These are phyloP conservation scores for Scophthalmus maximus DNA, from an alignment of 2,113 vertebrate genomes.

Conservation along the genomic window DNA sequence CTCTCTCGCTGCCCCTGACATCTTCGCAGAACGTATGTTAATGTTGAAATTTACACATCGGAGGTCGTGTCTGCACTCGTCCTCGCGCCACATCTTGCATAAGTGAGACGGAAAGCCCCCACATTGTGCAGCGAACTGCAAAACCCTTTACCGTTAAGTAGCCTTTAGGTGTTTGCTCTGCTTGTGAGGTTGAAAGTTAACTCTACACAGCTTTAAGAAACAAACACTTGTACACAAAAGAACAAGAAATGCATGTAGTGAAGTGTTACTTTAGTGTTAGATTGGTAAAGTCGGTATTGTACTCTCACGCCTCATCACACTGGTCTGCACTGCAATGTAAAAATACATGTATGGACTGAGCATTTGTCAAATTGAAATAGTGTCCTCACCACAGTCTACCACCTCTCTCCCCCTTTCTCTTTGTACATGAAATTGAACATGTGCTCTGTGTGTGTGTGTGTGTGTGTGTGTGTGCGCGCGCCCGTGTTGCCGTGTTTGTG, in stretches of 20 bases:
- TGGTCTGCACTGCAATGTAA: slow-evolving; percentile 29
- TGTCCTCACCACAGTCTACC: slow-evolving; percentile 48
- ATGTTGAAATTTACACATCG: neutral
- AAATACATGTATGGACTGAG: slow-evolving; percentile 19
- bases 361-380: slow-evolving; percentile 42
- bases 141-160: neutral
- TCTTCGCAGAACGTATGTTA: neutral
- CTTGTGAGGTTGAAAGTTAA: too few species aligned
- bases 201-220: too few species aligned
- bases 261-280: neutral
- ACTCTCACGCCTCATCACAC: slow-evolving; percentile 5
- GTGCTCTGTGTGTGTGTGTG: slow-evolving; percentile 49
- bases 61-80: neutral
- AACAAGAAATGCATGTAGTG: neutral
- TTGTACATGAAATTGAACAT: slow-evolving; percentile 54
- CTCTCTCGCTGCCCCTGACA: neutral
- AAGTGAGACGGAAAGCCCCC: too few species aligned
- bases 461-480: slow-evolving; percentile 25
- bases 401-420: slow-evolving; percentile 60
- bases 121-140: neutral
- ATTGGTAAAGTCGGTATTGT: neutral
- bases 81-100: neutral
- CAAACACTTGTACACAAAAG: neutral
- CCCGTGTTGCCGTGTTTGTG: slow-evolving; percentile 4
- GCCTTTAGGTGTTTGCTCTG: neutral